Evolutionary conservation across 2,113 vertebrate species (phyloP).

Genomic region (Cavia aperea): DNA sequence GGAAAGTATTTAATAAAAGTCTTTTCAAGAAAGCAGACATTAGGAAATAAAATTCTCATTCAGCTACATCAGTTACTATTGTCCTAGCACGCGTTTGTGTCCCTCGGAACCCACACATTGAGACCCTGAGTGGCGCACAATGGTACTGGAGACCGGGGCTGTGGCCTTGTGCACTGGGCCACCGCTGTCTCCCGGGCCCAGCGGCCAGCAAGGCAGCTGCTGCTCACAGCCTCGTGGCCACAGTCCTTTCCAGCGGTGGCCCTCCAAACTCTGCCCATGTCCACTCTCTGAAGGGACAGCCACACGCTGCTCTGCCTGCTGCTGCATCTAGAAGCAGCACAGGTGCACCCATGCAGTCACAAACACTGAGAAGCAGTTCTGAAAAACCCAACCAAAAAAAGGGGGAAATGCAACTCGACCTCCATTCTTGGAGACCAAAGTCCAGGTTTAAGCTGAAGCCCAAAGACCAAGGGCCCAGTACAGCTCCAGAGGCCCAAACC

Average conservation of each 20-base stretch:
- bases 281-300: background rate
- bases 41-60: background rate
- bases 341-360: background rate
- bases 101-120: background rate
- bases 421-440: background rate
- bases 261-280: no score
- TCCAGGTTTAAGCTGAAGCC: background rate
- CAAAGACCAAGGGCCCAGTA: background rate
- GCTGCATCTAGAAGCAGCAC: background rate
- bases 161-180: background rate
- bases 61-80: background rate
- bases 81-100: background rate
- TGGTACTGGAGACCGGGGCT: background rate
- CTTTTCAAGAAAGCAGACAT: slow-evolving; percentile 2
- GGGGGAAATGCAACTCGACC: background rate
- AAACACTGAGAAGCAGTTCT: background rate
- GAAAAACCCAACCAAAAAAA: background rate
- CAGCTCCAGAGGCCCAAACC: background rate
- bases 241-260: background rate
- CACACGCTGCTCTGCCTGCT: background rate
- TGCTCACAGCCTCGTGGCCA: background rate
- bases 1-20: background rate
- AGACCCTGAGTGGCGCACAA: background rate
- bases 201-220: no score
- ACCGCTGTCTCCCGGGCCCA: background rate